Conservation (phyloP, 2,113 vertebrate genomes). For the Calyptomena viridis region DNA sequence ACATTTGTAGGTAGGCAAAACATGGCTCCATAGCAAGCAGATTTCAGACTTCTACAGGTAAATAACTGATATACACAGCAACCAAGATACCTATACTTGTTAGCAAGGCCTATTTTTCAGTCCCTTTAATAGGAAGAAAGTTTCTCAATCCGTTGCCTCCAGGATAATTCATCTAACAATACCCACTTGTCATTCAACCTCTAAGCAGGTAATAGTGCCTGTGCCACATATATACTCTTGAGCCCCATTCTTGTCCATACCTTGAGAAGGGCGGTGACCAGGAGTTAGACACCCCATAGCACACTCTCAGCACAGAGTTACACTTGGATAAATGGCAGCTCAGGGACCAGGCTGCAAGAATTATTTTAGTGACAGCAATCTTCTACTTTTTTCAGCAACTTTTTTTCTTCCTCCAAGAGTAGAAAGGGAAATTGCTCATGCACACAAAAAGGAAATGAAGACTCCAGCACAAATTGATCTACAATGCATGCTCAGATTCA, state of each 20-base stretch:
- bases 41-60: not conserved
- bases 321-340: not conserved
- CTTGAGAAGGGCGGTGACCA: not conserved
- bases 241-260: not conserved
- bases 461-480: not conserved
- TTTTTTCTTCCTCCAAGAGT: not conserved
- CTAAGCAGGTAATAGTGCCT: not conserved
- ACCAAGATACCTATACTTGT: not conserved
- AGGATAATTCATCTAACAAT: not conserved
- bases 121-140: not conserved
- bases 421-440: not conserved
- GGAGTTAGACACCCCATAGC: not conserved
- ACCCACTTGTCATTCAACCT: not conserved
- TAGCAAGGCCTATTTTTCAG: not conserved
- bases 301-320: not conserved
- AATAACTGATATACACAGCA: not conserved
- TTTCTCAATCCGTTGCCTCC: not conserved
- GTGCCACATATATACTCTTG: not conserved
- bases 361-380: not conserved
- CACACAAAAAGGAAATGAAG: not conserved
- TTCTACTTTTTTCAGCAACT: not conserved
- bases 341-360: not conserved
- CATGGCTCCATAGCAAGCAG: not conserved
- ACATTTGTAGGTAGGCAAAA: not conserved
- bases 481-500: not conserved